Evolutionary conservation across 2,797 vertebrate genomes (phyloP), one percentile per base, ranked within the genome.

Genomic region (Galago senegalensis): DNA sequence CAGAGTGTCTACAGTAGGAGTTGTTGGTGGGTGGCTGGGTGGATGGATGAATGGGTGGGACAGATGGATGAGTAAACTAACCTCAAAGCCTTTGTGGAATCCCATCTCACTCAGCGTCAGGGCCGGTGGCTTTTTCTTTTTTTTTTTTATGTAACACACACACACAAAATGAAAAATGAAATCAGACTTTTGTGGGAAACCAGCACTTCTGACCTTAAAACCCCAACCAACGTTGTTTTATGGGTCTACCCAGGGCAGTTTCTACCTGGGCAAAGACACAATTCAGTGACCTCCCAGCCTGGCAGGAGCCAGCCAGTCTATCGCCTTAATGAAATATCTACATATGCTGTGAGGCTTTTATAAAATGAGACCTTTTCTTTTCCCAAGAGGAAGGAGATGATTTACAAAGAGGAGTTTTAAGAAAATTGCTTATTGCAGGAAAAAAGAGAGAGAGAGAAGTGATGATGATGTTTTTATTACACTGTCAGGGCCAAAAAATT

Each of bases 371-470:
- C 10, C 60, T 43, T 73, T 91, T 58, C 58, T 60, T 60, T 67
- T 18, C 3, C 53, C 12, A 61, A 80, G 46, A 92, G 53, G 31
- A 95, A 93, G 21, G 46, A 89, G 31, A 83, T 46, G 46, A 75
- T 60, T 86, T 94, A 31, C 46, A 84, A 20, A 67, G 40, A 67
- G 21, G 43, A 92, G 46, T 61, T 88, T 94, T 87, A 58, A 81
- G 43, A 93, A 97, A 94, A 84, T 37, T 83, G 46, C 46, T 84
- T 92, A 90, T 75, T 61, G 20, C 40, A 97, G 89, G 97, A 73
- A 80, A 94, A 93, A 86, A 69, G 37, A 96, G 89, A 97, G 67
- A 80, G 93, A 93, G 82, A 67, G 31, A 67, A 27, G 49, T 53
- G 49, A 53, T 85, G 37, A 70, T 67, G 25, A 60, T 87, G 23